A percentile compares a stretch with the other conserved stretches of the same genome.
Evolutionary conservation across 2,888 invertebrate genomes (phyloP).

Genomic region (Troides helena): DNA sequence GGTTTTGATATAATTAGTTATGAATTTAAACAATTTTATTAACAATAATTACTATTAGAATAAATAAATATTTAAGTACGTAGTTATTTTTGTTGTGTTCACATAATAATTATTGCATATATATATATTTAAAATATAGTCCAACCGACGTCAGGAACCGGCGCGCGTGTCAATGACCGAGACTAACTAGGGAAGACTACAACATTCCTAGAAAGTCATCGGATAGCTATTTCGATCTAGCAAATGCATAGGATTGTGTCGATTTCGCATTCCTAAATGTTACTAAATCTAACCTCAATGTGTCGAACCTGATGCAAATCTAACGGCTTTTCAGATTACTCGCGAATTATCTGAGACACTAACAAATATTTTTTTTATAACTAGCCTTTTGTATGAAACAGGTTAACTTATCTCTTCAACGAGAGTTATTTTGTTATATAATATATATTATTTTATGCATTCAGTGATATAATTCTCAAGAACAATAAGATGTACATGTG

Average conservation of each 20-base stretch:
- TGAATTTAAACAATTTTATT: too few species aligned
- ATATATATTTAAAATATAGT: conserved; percentile 24
- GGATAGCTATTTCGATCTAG: conserved; percentile 29
- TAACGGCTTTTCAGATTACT: conserved; percentile 12
- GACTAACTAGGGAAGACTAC: conserved; percentile 30
- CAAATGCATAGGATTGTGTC: conserved; percentile 34
- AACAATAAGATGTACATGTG: too few species aligned
- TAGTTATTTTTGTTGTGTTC: conserved; percentile 8
- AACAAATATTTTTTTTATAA: too few species aligned
- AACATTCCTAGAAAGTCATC: conserved; percentile 34
- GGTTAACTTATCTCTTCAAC: too few species aligned
- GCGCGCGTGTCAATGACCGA: conserved; percentile 28
- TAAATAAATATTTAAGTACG: not conserved
- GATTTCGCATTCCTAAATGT: conserved; percentile 32
- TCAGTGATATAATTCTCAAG: too few species aligned
- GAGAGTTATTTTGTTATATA: too few species aligned
- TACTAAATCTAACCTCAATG: conserved; percentile 30
- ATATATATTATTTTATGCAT: too few species aligned
- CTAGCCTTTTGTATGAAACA: too few species aligned
- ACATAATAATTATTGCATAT: conserved; percentile 18
- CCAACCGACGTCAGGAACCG: conserved; percentile 14
- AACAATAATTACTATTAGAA: not conserved
- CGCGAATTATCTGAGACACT: not conserved
- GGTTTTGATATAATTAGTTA: not conserved
- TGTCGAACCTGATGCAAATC: conserved; percentile 8